Evolutionary conservation across 2,888 invertebrate genomes (phyloP).

Genomic region (Desoria tigrina): DNA sequence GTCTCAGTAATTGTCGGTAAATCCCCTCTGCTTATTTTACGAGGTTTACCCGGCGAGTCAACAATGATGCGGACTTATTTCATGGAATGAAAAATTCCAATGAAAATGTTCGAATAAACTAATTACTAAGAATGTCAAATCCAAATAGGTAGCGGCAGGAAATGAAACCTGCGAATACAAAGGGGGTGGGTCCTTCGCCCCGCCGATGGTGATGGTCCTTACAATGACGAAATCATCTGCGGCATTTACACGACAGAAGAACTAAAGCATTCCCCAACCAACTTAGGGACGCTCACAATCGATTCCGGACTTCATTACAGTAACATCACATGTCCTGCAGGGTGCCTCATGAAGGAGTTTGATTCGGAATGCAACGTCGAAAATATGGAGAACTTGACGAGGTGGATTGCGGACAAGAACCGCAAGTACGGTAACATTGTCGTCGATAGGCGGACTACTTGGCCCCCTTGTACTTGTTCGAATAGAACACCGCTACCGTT

Average conservation of each 20-base stretch:
- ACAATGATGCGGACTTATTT: no score
- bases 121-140: no score
- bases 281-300: background rate
- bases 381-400: no score
- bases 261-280: background rate
- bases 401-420: background rate
- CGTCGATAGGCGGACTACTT: background rate
- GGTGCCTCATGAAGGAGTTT: slow-evolving; percentile 7
- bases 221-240: slow-evolving; percentile 1
- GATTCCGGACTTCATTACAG: background rate
- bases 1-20: no score
- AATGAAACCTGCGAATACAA: no score
- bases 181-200: no score
- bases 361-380: background rate
- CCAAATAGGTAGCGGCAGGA: no score
- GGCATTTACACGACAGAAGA: background rate
- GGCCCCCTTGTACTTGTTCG: slow-evolving; percentile 4
- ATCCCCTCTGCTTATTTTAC: no score
- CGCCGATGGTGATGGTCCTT: background rate
- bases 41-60: no score
- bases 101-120: no score
- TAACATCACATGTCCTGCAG: background rate
- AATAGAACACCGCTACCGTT: background rate
- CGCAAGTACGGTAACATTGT: background rate
- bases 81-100: no score